These are phyloP conservation scores for Acanthurus lineatus DNA, from an alignment of 2,797 vertebrate species.

Conservation along the genomic window DNA sequence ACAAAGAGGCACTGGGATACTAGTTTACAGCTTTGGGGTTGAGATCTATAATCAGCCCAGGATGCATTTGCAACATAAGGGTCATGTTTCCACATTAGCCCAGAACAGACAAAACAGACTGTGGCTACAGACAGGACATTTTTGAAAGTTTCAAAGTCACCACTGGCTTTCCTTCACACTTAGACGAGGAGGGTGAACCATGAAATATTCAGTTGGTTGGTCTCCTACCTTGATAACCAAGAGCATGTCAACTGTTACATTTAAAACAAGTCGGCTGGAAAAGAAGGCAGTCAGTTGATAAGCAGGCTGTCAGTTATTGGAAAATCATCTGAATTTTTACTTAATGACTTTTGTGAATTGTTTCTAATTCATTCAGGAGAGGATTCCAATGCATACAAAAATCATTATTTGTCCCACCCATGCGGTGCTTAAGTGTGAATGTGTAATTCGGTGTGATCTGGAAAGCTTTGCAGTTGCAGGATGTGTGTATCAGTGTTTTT, in stretches of 20 bases:
- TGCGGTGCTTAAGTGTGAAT: too few relatives aligned
- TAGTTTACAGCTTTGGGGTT: too few relatives aligned
- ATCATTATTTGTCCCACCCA: constrained; percentile 6
- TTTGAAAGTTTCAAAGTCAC: too few relatives aligned
- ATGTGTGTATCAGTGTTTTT: constrained; percentile 10
- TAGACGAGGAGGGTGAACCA: too few relatives aligned
- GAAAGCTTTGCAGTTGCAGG: not conserved
- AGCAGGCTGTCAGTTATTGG: constrained; percentile 9
- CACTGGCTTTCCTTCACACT: too few relatives aligned
- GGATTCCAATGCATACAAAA: constrained; percentile 10
- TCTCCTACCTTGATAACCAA: constrained; percentile 1
- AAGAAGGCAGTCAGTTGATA: constrained; percentile 3
- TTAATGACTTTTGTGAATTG: constrained; percentile 42
- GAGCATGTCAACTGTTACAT: not conserved
- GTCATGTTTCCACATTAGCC: too few relatives aligned
- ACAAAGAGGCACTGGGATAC: too few relatives aligned
- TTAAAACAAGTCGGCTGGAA: not conserved
- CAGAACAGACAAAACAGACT: too few relatives aligned
- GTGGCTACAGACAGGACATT: too few relatives aligned
- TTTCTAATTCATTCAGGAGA: constrained; percentile 31
- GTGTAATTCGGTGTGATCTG: not conserved
- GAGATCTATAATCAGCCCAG: too few relatives aligned
- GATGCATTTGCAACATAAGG: too few relatives aligned
- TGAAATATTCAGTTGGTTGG: not conserved
- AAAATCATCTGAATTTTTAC: constrained; percentile 16